Conservation (phyloP, 2,888 invertebrate species). For the Polydrusus tereticollis region DNA sequence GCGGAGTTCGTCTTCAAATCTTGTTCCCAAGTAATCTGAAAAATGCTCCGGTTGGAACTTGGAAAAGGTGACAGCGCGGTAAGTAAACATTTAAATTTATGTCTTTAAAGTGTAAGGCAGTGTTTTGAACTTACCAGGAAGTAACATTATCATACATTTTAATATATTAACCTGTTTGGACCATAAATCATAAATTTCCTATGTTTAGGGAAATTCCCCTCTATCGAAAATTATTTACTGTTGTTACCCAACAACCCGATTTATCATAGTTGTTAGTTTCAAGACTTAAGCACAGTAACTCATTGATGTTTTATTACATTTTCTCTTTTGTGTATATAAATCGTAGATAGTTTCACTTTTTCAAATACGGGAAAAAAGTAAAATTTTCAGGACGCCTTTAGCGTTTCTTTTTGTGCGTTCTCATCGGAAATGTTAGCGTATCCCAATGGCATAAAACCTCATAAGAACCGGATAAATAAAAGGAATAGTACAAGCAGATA, state of each 20-base stretch:
- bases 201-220: too few relatives aligned
- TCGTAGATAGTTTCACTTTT: too few relatives aligned
- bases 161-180: too few relatives aligned
- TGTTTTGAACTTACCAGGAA: too few relatives aligned
- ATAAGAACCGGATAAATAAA: conserved; percentile 3
- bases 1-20: neutral
- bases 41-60: neutral
- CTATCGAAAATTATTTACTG: too few relatives aligned
- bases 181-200: too few relatives aligned
- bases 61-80: neutral
- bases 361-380: neutral
- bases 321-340: neutral
- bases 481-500: neutral
- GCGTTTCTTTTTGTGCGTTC: neutral
- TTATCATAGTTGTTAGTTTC: too few relatives aligned
- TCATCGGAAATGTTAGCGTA: neutral
- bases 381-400: neutral
- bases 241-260: too few relatives aligned
- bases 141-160: too few relatives aligned
- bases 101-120: neutral
- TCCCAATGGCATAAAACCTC: neutral
- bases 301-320: too few relatives aligned
- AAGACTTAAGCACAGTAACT: too few relatives aligned
- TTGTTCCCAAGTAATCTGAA: neutral
- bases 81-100: neutral